A percentile compares a stretch with the other conserved stretches of the same genome.
These are phyloP conservation scores for Drosophila chauvacae DNA, from an alignment of 1,140 invertebrate genomes.

Conservation along the genomic window DNA sequence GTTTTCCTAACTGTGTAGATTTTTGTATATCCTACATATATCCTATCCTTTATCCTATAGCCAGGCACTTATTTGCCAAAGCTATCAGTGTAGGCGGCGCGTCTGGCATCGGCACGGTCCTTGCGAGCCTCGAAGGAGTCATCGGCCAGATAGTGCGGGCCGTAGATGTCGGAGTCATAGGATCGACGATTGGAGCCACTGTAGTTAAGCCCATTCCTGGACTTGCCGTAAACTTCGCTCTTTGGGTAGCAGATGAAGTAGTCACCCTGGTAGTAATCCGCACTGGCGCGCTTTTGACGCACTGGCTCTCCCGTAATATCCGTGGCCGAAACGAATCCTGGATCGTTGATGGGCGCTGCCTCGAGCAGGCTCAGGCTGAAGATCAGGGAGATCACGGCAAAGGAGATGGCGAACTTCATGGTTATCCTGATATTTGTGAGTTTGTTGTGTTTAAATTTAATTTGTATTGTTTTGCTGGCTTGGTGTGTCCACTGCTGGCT, in stretches of 20 bases:
- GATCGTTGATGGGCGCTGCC: constrained; percentile 35
- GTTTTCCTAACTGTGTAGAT: constrained; percentile 11
- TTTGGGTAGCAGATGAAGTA: constrained; percentile 72
- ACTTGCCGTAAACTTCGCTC: constrained; percentile 60
- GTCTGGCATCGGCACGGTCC: constrained; percentile 54
- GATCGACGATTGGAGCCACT: constrained; percentile 45
- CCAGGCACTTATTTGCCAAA: constrained; percentile 49
- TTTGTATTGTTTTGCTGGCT: neutral
- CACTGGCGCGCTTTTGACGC: constrained; percentile 53
- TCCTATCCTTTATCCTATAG: neutral
- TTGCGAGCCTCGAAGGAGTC: constrained; percentile 51
- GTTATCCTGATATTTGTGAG: constrained; percentile 24
- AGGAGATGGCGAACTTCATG: constrained; percentile 40
- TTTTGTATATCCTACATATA: too few relatives aligned
- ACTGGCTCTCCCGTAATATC: constrained; percentile 63
- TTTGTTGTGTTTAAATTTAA: neutral
- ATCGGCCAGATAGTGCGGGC: constrained; percentile 20
- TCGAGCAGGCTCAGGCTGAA: constrained; percentile 26
- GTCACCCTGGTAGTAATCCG: constrained; percentile 51
- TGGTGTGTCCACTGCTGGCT: constrained; percentile 34
- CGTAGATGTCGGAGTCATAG: constrained; percentile 27
- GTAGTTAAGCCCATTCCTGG: neutral
- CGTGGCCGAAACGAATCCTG: constrained; percentile 40
- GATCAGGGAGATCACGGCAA: constrained; percentile 34
- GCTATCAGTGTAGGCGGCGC: constrained; percentile 61